Conservation (phyloP, 92 coral and sea anemone genomes). For the Zoanthus solanderi region DNA sequence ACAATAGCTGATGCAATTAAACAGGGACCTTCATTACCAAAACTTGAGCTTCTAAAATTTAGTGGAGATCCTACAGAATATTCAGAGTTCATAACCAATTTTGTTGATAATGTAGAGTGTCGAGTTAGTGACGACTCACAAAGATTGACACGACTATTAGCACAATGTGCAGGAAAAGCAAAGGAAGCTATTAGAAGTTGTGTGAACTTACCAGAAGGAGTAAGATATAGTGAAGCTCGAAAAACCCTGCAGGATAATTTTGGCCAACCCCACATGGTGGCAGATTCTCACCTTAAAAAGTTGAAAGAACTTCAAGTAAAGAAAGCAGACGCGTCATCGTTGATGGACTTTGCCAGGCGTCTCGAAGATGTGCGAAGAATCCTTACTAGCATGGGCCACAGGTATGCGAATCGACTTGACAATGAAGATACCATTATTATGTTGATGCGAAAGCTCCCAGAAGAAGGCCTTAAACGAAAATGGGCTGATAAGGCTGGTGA, state of each 20-base stretch:
- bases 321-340: no score
- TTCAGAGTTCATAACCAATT: constrained; percentile 74
- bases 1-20: constrained; percentile 10
- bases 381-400: no score
- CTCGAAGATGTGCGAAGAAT: no score
- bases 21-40: constrained; percentile 69
- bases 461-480: no score
- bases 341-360: no score
- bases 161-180: constrained; percentile 73
- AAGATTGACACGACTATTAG: constrained; percentile 67
- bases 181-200: constrained; percentile 60
- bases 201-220: constrained; percentile 57
- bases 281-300: no score
- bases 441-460: no score
- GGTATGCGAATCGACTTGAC: no score
- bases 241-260: constrained; percentile 21
- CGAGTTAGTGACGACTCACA: constrained; percentile 75
- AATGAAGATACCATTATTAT: no score
- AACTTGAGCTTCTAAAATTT: constrained; percentile 68
- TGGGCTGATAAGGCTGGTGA: no score
- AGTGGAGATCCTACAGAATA: constrained; percentile 79
- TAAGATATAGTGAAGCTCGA: constrained; percentile 57
- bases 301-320: no score
- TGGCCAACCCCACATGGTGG: no score
- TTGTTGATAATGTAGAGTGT: constrained; percentile 63